Conservation (phyloP, 2,888 invertebrate genomes). For the Agrotis clavis region DNA sequence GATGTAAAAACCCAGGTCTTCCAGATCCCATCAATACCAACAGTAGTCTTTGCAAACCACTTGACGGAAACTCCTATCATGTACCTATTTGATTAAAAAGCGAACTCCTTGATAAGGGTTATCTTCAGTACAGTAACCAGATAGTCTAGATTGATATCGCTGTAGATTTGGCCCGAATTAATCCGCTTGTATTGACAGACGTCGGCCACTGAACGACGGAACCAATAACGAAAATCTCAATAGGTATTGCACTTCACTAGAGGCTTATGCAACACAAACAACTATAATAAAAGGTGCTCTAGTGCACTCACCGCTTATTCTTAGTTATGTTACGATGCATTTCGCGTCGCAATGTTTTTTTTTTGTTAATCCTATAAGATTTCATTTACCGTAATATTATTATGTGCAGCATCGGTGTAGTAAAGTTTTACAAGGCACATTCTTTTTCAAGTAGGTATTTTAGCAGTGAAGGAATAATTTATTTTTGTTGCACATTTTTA, state of each 20-base stretch:
- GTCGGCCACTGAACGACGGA: constrained; percentile 52
- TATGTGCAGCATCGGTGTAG: constrained; percentile 35
- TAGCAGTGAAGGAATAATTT: constrained; percentile 16
- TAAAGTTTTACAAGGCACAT: constrained; percentile 34
- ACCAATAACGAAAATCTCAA: constrained; percentile 68
- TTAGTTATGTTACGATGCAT: constrained; percentile 82
- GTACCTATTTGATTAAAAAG: constrained; percentile 44
- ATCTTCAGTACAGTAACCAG: constrained; percentile 60
- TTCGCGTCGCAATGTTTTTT: constrained; percentile 75
- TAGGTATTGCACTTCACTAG: constrained; percentile 71
- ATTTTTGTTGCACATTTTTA: not conserved
- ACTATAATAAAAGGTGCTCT: constrained; percentile 68
- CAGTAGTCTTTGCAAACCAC: constrained; percentile 26
- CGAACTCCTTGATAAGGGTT: constrained; percentile 55
- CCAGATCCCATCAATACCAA: constrained; percentile 3
- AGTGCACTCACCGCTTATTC: constrained; percentile 80
- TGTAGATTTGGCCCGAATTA: constrained; percentile 48
- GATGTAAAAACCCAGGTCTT: not conserved
- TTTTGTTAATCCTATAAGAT: constrained; percentile 74
- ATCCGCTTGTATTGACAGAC: constrained; percentile 55
- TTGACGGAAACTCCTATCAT: constrained; percentile 36
- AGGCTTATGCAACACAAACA: constrained; percentile 82
- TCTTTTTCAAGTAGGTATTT: constrained; percentile 1
- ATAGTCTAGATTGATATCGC: constrained; percentile 70
- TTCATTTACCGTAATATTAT: constrained; percentile 61